These are phyloP conservation scores for Uria aalge DNA, from an alignment of 2,113 vertebrate species.

Conservation along the genomic window DNA sequence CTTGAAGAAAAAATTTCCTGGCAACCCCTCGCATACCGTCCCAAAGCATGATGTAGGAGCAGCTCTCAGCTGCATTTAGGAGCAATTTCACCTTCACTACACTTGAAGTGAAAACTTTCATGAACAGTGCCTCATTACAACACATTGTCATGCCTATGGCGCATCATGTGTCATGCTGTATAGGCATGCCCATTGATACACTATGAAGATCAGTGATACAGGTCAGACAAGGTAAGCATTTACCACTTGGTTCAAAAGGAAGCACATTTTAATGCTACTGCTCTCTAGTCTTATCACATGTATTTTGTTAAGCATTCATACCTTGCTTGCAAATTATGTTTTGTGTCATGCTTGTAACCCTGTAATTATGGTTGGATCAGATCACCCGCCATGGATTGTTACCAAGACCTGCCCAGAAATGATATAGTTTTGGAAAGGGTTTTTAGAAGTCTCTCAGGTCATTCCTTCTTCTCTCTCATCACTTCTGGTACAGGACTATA, in stretches of 20 bases:
- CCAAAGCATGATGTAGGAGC: neutral
- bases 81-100: neutral
- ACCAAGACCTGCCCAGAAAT: neutral
- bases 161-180: neutral
- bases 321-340: neutral
- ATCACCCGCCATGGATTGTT: neutral
- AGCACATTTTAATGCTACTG: neutral
- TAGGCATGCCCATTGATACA: neutral
- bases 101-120: neutral
- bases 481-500: neutral
- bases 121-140: neutral
- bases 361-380: conserved; percentile 25
- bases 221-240: neutral
- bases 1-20: neutral
- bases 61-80: neutral
- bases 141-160: neutral
- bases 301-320: neutral
- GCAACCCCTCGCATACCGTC: neutral
- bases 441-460: neutral
- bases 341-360: neutral
- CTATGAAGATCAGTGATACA: neutral
- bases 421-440: neutral
- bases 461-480: neutral
- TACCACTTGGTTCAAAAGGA: neutral
- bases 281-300: neutral